Conservation (phyloP, 2,888 invertebrate species). For the Archips xylosteana region DNA sequence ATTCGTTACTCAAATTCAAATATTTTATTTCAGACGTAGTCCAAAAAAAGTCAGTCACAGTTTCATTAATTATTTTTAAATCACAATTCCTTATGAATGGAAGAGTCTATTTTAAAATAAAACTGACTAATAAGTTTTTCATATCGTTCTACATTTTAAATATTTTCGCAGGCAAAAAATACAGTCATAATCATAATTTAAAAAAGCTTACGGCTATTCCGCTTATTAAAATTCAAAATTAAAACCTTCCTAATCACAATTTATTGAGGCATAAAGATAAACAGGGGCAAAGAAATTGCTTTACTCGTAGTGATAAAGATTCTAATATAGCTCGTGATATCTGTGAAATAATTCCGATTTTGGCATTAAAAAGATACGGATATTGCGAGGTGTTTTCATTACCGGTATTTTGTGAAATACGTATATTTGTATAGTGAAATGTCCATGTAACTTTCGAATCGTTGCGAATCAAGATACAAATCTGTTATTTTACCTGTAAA, state of each 20-base stretch:
- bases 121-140: too few relatives aligned
- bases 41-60: too few relatives aligned
- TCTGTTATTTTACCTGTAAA: too few relatives aligned
- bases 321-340: slow-evolving; percentile 53
- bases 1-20: too few relatives aligned
- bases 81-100: too few relatives aligned
- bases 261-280: slow-evolving; percentile 54
- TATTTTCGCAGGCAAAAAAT: not conserved
- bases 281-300: slow-evolving; percentile 51
- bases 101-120: too few relatives aligned
- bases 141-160: not conserved
- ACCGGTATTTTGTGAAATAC: not conserved
- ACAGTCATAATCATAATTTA: not conserved
- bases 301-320: slow-evolving; percentile 47
- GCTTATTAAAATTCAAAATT: slow-evolving; percentile 35
- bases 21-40: too few relatives aligned
- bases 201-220: slow-evolving; percentile 15
- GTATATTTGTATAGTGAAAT: not conserved
- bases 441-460: too few relatives aligned
- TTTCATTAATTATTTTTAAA: too few relatives aligned
- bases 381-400: not conserved
- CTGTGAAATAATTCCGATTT: slow-evolving; percentile 51
- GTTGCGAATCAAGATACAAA: too few relatives aligned
- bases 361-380: slow-evolving; percentile 41
- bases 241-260: slow-evolving; percentile 44